Evolutionary conservation across 2,888 invertebrate species (phyloP), one percentile per base, ranked within the genome.

Genomic region (Drosophila merina): DNA sequence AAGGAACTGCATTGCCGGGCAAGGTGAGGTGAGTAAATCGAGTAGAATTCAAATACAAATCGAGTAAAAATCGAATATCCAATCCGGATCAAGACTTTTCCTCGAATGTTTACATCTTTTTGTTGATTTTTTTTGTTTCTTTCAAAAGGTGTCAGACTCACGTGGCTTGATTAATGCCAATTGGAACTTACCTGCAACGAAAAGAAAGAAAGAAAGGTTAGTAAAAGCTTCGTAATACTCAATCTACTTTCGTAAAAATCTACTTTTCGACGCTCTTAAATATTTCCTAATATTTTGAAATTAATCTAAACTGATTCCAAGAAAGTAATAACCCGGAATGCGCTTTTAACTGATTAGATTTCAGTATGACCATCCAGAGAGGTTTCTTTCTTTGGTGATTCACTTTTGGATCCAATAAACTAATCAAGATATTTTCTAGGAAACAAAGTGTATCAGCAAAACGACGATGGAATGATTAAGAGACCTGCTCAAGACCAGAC

Each of bases 131-230:
- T 20, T 20, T 62, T 62, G 40, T 28, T 10, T 6, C 28, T 28
- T 10, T 20, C 2, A 20, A n/a, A 49, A 10, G 30, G 25, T 1
- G 14, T 7, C 12, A 26, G 31, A 57, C 84, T 86, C 86, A 80
- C 72, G 80, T 74, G 75, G 80, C 72, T 83, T 83, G 84, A 86
- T 86, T 83, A 72, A 80, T 79, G 75, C 68, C 47, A 50, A 64
- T 63, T 64, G 44, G 54, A 86, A 86, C 84, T 79, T 79, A 79
- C 79, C 79, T 79, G 84, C n/a, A 83, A 84, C 33, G 30, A 49
- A 26, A 49, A 62, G 44, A 52, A 38, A 74, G 68, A 38, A 72
- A 38, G 38, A 60, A 56, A 74, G 31, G 45, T 59, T 57, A 57
- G 33, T 55, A 26, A 20, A 25, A 38, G 44, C 5, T 3, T 3